Evolutionary conservation across 2,888 invertebrate species (phyloP).

Genomic region (Chymomyza procnemis): DNA sequence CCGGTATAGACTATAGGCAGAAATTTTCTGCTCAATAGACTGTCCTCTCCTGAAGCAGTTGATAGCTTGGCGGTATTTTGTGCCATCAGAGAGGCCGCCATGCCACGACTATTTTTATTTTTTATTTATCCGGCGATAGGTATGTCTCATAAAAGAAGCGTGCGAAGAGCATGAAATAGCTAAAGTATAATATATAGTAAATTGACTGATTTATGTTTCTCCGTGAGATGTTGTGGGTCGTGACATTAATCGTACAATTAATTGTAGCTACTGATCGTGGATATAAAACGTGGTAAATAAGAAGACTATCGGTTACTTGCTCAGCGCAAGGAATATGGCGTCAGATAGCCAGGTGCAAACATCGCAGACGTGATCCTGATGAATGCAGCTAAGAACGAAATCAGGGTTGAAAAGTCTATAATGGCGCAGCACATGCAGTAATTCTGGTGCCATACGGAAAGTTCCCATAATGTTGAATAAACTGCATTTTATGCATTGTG

Average conservation of each 20-base stretch:
- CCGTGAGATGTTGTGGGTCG: constrained; percentile 91
- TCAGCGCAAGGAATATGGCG: constrained; percentile 94
- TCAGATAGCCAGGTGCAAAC: constrained; percentile 99
- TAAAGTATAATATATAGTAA: constrained; percentile 96
- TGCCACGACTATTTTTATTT: constrained; percentile 74
- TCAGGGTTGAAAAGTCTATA: constrained; percentile 97
- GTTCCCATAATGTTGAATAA: constrained; percentile 98
- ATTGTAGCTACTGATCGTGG: constrained; percentile 94
- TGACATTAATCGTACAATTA: constrained; percentile 92
- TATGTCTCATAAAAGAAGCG: constrained; percentile 96
- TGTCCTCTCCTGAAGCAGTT: constrained; percentile 18
- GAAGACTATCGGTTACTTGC: constrained; percentile 96
- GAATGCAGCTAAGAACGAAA: constrained; percentile 95
- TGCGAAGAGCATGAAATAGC: constrained; percentile 94
- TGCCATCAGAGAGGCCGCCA: constrained; percentile 73
- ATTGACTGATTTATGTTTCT: constrained; percentile 92
- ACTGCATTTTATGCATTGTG: constrained; percentile 89
- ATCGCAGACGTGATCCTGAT: constrained; percentile 93
- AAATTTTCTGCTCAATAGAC: constrained; percentile 35
- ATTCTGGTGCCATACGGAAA: constrained; percentile 94
- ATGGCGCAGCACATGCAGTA: constrained; percentile 91
- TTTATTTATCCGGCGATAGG: constrained; percentile 81
- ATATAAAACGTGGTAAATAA: constrained; percentile 90
- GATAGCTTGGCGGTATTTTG: constrained; percentile 74
- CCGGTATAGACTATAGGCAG: constrained; percentile 52